A percentile compares a stretch with the other conserved stretches of the same genome.
Conservation (phyloP, 2,888 invertebrate species). For the Scelioninae gen. 1 region DNA sequence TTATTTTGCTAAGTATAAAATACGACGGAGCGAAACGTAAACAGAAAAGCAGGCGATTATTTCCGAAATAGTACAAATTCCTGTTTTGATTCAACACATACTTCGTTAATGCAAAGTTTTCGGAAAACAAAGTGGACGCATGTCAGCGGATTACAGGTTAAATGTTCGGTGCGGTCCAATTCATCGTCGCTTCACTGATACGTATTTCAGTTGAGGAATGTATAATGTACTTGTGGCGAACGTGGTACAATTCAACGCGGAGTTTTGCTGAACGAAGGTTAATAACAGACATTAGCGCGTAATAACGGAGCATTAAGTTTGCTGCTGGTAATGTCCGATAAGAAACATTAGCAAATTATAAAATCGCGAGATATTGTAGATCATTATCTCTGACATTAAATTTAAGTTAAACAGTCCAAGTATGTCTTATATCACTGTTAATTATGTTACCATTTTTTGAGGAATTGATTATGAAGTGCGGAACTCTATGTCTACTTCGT, state of each 20-base stretch:
- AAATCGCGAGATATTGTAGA: too few species aligned
- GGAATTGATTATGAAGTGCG: too few species aligned
- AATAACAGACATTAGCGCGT: slow-evolving; percentile 46
- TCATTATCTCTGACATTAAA: too few species aligned
- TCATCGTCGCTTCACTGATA: slow-evolving; percentile 29
- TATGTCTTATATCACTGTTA: too few species aligned
- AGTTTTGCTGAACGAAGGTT: slow-evolving; percentile 37
- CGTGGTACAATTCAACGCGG: slow-evolving; percentile 25
- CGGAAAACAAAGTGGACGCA: slow-evolving; percentile 16
- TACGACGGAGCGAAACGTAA: too few species aligned
- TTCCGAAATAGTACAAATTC: background rate
- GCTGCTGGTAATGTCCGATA: slow-evolving; percentile 31
- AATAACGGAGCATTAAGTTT: slow-evolving; percentile 40
- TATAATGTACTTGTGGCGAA: slow-evolving; percentile 29
- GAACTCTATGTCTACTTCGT: too few species aligned
- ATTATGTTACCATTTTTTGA: too few species aligned
- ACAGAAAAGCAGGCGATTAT: background rate
- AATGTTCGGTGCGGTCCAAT: slow-evolving; percentile 30
- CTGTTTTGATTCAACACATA: slow-evolving; percentile 9
- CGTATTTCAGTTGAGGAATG: slow-evolving; percentile 38
- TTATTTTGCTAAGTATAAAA: too few species aligned
- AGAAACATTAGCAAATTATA: slow-evolving; percentile 10
- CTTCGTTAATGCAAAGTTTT: slow-evolving; percentile 27
- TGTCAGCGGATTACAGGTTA: slow-evolving; percentile 34
- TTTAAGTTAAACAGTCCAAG: too few species aligned